Evolutionary conservation across 2,888 invertebrate species (phyloP).

Genomic region (Cynaeus angustus): DNA sequence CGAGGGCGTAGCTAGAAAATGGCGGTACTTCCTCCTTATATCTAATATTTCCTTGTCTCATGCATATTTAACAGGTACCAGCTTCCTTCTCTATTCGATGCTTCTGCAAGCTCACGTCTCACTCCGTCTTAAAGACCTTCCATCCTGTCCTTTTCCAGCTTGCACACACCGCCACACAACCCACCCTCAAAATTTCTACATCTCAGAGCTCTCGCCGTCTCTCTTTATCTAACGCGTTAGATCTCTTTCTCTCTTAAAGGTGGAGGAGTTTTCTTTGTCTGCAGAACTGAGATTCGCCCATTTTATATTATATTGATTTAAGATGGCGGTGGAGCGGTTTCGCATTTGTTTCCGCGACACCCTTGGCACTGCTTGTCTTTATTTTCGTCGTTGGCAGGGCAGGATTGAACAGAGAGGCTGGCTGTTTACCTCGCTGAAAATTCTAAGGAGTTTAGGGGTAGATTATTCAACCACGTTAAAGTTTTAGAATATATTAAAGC

Average conservation of each 20-base stretch:
- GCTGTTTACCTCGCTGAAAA: conserved; percentile 6
- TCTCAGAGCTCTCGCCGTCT: conserved; percentile 23
- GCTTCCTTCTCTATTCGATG: conserved; percentile 48
- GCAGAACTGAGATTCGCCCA: conserved; percentile 70
- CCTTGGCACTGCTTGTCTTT: conserved; percentile 11
- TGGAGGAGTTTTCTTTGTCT: conserved; percentile 69
- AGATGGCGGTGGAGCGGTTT: conserved; percentile 47
- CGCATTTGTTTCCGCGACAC: conserved; percentile 26
- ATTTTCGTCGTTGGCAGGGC: not conserved
- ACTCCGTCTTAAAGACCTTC: conserved; percentile 57
- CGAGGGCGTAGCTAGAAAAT: conserved; percentile 68
- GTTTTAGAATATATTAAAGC: conserved; percentile 73
- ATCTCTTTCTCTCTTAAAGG: conserved; percentile 66
- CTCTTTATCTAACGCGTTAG: conserved; percentile 40
- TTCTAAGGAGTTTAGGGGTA: conserved; percentile 50
- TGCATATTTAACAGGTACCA: conserved; percentile 69
- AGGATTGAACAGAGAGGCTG: conserved; percentile 8
- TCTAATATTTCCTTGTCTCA: conserved; percentile 70
- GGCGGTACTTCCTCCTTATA: conserved; percentile 69
- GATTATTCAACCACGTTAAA: conserved; percentile 69
- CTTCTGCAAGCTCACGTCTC: conserved; percentile 46
- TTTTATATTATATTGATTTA: conserved; percentile 69
- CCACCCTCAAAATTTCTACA: conserved; percentile 39
- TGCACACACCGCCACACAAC: conserved; percentile 23
- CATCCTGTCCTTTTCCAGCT: conserved; percentile 50